Conservation (phyloP, 1,140 invertebrate genomes). For the Sitobion miscanthi region DNA sequence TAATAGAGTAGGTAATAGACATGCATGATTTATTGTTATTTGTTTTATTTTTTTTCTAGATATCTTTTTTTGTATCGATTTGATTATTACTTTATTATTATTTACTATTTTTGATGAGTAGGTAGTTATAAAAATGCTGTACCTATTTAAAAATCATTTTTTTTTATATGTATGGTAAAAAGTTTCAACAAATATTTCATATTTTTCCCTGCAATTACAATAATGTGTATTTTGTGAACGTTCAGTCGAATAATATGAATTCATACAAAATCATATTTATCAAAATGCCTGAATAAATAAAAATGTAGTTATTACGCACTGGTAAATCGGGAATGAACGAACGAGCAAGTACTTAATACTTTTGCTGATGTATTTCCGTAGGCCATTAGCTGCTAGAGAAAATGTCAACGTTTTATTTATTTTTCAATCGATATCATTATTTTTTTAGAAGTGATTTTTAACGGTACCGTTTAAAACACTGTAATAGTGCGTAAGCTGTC, state of each 20-base stretch:
- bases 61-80: neutral
- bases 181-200: neutral
- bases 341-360: neutral
- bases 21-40: slow-evolving; percentile 15
- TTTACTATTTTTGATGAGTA: neutral
- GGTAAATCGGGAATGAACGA: neutral
- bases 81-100: neutral
- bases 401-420: neutral
- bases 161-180: neutral
- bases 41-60: neutral
- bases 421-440: neutral
- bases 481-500: neutral
- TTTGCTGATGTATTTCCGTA: neutral
- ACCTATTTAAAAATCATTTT: neutral
- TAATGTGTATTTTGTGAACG: neutral
- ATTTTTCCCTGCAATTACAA: neutral
- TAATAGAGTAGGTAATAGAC: neutral
- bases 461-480: neutral
- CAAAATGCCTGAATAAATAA: neutral
- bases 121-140: neutral
- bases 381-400: neutral
- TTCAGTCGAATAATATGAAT: neutral
- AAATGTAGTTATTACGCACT: neutral
- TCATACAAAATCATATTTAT: neutral
- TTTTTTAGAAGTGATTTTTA: neutral